Conservation (phyloP, 2,113 vertebrate species). For the Chitala chitala region DNA sequence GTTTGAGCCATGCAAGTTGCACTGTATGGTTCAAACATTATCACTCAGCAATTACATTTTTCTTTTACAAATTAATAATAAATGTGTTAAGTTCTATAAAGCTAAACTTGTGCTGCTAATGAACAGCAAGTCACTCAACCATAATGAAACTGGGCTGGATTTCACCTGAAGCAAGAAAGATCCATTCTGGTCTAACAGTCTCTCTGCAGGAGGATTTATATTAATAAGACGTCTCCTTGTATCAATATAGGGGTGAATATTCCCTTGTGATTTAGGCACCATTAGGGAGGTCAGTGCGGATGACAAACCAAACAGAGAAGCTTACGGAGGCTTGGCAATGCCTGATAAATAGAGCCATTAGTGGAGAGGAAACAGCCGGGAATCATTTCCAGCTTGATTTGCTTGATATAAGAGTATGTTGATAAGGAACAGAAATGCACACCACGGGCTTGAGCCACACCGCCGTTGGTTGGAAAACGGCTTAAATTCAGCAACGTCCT, state of each 20-base stretch:
- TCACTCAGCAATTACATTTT: no score
- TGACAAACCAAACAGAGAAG: conserved; percentile 41
- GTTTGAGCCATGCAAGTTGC: no score
- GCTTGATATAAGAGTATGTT: conserved; percentile 36
- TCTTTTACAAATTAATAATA: no score
- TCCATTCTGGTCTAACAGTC: conserved; percentile 27
- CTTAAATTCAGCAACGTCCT: conserved; percentile 37
- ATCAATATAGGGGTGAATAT: conserved; percentile 29
- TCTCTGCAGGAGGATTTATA: conserved; percentile 35
- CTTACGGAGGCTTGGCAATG: not conserved
- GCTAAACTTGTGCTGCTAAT: no score
- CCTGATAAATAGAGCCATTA: conserved; percentile 32
- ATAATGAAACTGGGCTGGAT: not conserved
- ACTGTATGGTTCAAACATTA: no score
- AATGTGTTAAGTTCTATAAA: no score
- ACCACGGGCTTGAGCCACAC: conserved; percentile 22
- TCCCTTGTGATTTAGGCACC: conserved; percentile 37
- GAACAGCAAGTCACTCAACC: not conserved
- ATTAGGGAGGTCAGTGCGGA: conserved; percentile 33
- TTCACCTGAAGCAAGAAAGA: not conserved
- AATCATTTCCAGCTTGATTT: conserved; percentile 32
- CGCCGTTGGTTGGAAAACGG: conserved; percentile 20
- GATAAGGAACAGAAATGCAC: conserved; percentile 28
- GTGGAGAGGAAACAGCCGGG: not conserved
- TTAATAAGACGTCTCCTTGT: no score